These are phyloP conservation scores for Polydrusus pterygomalis DNA, from an alignment of 2,888 invertebrate genomes.

Conservation along the genomic window DNA sequence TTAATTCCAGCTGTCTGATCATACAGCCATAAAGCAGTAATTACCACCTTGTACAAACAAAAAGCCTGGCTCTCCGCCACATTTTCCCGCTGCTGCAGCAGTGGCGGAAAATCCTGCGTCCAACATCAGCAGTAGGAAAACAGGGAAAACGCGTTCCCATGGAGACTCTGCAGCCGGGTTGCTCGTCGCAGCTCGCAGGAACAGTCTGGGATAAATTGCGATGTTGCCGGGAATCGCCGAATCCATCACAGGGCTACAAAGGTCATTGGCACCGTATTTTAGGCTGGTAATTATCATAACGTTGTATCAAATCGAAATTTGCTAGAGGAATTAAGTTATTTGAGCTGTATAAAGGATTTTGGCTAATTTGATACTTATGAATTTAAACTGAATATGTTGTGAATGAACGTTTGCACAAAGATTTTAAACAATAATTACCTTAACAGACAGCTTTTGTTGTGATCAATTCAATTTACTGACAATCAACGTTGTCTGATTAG, in stretches of 20 bases:
- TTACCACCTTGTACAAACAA: slow-evolving; percentile 39
- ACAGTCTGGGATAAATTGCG: slow-evolving; percentile 56
- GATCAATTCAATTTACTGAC: too few species aligned
- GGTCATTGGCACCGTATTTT: slow-evolving; percentile 24
- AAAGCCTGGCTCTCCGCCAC: slow-evolving; percentile 12
- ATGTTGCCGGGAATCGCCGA: slow-evolving; percentile 31
- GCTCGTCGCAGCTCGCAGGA: slow-evolving; percentile 62
- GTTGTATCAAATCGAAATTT: not conserved
- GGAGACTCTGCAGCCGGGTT: slow-evolving; percentile 69
- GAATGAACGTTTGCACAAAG: not conserved
- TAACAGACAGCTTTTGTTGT: too few species aligned
- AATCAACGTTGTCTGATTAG: not conserved
- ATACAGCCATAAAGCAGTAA: slow-evolving; percentile 20
- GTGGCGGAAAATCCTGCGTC: slow-evolving; percentile 30
- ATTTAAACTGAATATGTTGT: too few species aligned
- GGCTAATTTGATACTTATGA: not conserved
- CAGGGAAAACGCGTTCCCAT: slow-evolving; percentile 68
- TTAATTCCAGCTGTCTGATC: slow-evolving; percentile 5
- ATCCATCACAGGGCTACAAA: slow-evolving; percentile 1
- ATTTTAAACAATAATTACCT: not conserved
- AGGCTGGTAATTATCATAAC: not conserved
- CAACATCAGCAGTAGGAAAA: slow-evolving; percentile 42
- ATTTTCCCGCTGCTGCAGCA: slow-evolving; percentile 36
- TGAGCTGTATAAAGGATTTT: not conserved
- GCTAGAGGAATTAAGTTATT: not conserved